Conservation (phyloP, 1,140 invertebrate genomes). For the Zeugodacus cucurbitae region DNA sequence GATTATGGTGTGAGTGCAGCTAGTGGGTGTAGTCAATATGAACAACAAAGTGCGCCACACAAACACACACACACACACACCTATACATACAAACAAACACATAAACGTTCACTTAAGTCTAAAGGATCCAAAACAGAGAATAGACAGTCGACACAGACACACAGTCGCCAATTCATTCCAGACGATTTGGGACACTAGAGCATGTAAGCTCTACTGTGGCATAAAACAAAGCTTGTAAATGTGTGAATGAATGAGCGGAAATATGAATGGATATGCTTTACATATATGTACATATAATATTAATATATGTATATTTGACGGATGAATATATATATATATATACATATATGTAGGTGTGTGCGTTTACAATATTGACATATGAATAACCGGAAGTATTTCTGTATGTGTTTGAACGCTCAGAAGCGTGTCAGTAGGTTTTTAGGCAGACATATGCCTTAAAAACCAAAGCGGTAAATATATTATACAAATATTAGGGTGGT, state of each 20-base stretch:
- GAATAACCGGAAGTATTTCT: background rate
- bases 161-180: slow-evolving; percentile 6
- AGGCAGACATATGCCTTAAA: too few relatives aligned
- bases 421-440: background rate
- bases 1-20: background rate
- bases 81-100: background rate
- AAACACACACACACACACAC: background rate
- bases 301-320: too few relatives aligned
- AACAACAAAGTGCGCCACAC: background rate
- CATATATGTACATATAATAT: too few relatives aligned
- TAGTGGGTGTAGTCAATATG: background rate
- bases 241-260: background rate
- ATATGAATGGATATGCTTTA: background rate
- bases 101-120: background rate
- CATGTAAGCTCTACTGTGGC: background rate
- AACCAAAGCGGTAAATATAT: too few relatives aligned
- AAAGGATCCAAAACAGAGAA: background rate
- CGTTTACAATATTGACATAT: background rate
- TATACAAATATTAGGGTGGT: too few relatives aligned
- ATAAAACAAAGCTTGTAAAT: background rate
- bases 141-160: background rate
- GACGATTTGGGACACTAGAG: background rate
- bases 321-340: too few relatives aligned
- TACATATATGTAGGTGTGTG: too few relatives aligned
- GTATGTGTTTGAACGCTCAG: background rate